Evolutionary conservation across 2,888 invertebrate genomes (phyloP).

Genomic region (Escarpia spicata): DNA sequence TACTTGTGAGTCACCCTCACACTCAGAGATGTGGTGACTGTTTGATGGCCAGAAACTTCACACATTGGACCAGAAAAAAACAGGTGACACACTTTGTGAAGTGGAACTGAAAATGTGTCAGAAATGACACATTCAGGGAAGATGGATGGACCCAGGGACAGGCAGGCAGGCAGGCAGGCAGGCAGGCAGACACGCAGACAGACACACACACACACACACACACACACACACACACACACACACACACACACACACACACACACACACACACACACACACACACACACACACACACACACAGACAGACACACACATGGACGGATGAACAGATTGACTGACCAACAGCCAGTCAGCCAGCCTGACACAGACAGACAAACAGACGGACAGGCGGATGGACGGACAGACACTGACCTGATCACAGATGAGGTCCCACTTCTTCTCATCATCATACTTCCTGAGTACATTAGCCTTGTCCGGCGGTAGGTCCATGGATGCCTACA

Average conservation of each 20-base stretch:
- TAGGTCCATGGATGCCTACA: conserved; percentile 97
- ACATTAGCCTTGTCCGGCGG: conserved; percentile 98
- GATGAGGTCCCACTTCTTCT: conserved; percentile 99
- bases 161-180: background rate
- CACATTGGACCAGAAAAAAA: background rate
- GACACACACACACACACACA: background rate
- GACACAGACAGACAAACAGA: conserved; percentile 18
- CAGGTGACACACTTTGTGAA: background rate
- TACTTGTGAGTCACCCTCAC: background rate
- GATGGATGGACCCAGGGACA: background rate
- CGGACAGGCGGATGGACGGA: background rate
- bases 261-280: background rate
- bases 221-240: background rate
- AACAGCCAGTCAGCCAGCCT: background rate
- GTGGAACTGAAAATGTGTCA: background rate
- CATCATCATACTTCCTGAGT: conserved; percentile 81
- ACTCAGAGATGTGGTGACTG: background rate
- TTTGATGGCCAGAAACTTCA: background rate
- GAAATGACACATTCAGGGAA: background rate
- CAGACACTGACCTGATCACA: conserved; percentile 85
- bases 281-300: background rate
- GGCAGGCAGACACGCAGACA: background rate
- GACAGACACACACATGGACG: background rate
- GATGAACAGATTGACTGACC: background rate
- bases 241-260: background rate